Percentiles rank a stretch among this genome's conserved stretches.
phyloP scores from a whole-genome alignment of 1,140 invertebrate genomes.

The Vanessa atalanta region DNA sequence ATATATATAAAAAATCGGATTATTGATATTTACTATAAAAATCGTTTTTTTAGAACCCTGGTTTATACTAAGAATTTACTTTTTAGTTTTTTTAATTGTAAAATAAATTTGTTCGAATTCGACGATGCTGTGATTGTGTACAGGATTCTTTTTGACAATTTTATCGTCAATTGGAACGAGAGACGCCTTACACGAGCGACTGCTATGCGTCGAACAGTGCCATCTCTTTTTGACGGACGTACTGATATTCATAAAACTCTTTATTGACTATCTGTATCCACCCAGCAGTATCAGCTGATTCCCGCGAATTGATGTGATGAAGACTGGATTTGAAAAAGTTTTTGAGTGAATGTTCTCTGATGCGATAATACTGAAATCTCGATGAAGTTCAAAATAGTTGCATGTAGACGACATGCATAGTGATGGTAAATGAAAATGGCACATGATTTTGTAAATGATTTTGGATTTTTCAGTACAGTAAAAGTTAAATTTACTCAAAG shows the following conservation, averaged over 20 bases:
- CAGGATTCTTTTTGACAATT: conserved; percentile 36
- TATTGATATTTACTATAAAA: too few relatives aligned
- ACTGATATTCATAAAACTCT: not conserved
- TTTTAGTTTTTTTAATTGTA: not conserved
- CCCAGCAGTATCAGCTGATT: conserved; percentile 41
- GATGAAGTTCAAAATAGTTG: too few relatives aligned
- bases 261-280: conserved; percentile 40
- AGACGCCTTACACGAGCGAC: conserved; percentile 42
- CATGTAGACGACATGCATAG: too few relatives aligned
- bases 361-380: too few relatives aligned
- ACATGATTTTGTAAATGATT: too few relatives aligned
- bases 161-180: conserved; percentile 43
- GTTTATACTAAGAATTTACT: too few relatives aligned
- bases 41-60: too few relatives aligned
- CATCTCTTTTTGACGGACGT: conserved; percentile 30
- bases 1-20: too few relatives aligned
- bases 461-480: too few relatives aligned
- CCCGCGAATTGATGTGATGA: conserved; percentile 39
- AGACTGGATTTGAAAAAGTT: not conserved
- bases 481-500: too few relatives aligned
- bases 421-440: too few relatives aligned
- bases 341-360: too few relatives aligned
- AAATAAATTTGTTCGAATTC: not conserved
- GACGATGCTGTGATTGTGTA: conserved; percentile 41
- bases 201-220: conserved; percentile 45